Evolutionary conservation across 2,888 invertebrate species (phyloP), one percentile per base, ranked within the genome.

Genomic region (Troides oblongomaculatus): DNA sequence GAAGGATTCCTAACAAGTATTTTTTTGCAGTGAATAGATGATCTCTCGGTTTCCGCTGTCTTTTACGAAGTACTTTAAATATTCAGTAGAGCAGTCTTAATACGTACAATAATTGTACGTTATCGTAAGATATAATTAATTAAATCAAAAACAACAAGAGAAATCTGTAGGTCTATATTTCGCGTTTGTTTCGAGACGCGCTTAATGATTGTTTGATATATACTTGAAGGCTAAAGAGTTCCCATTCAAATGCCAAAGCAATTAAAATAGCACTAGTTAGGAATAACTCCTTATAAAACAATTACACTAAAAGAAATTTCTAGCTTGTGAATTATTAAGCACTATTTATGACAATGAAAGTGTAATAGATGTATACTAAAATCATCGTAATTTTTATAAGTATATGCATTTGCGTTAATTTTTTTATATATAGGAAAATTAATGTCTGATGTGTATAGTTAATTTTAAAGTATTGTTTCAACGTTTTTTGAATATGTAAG

Each of bases 161-260:
- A 62, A 58, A 23, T 12, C 18, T n/a, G 53, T n/a, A 6, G 8
- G 18, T 53, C 14, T 53, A 12, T 6, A 21, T 56, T 56, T 60
- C 18, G 46, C 59, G 60, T 64, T 64, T 60, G 59, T 43, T 60
- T 53, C 25, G 64, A 64, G 60, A 56, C 25, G 56, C n/a, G 50
- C 56, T 64, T 64, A 60, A 64, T 69, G 39, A 60, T 59, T 58
- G 64, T 64, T 25, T 50, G 63, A 60, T 53, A 64, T 58, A 56
- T 23, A 50, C 61, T 53, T 23, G 2, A 64, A 23, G 53, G 17
- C 23, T 65, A 46, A 64, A 69, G 62, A 65, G 57, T 57, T 57
- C 62, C n/a, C 56, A 56, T 62, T 64, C 56, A 57, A 62, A 65
- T 36, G 59, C 58, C 43, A 61, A n/a, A 60, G 64, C 61, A 61